These are phyloP conservation scores for Sander lucioperca DNA, from an alignment of 2,113 vertebrate species.

Conservation along the genomic window DNA sequence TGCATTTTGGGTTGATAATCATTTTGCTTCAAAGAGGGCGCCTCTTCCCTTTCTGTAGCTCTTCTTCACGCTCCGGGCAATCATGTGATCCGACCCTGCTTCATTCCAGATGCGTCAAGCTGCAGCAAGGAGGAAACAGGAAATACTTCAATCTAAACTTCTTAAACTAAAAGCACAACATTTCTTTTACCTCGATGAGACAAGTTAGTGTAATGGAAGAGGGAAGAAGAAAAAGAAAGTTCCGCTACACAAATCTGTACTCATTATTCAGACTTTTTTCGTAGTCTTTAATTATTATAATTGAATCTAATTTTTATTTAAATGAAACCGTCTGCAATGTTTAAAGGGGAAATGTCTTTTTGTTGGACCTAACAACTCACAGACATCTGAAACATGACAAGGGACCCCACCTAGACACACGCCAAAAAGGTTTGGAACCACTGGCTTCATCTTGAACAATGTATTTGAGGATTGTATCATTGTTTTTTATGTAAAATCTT, in stretches of 20 bases:
- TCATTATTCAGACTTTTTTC: too few species aligned
- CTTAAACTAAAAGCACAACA: slow-evolving; percentile 55
- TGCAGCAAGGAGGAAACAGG: slow-evolving; percentile 19
- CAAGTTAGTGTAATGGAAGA: too few species aligned
- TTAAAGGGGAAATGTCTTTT: background rate
- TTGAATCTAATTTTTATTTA: too few species aligned
- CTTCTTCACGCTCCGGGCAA: slow-evolving; percentile 82
- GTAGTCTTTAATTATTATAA: too few species aligned
- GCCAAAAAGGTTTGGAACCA: background rate
- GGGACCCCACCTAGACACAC: background rate
- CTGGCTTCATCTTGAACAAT: background rate
- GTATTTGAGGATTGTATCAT: background rate
- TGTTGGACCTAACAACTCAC: background rate
- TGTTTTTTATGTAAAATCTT: background rate
- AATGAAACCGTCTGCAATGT: too few species aligned
- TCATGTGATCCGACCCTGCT: slow-evolving; percentile 88
- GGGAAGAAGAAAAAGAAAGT: too few species aligned
- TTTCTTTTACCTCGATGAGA: too few species aligned
- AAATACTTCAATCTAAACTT: background rate
- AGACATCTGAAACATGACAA: background rate
- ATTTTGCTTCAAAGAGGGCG: slow-evolving; percentile 86
- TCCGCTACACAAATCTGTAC: too few species aligned
- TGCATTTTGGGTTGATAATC: slow-evolving; percentile 22
- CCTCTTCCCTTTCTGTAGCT: slow-evolving; percentile 81
- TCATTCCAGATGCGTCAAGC: slow-evolving; percentile 79